Conservation (phyloP, 1,140 invertebrate species). For the Choristoneura fumiferana region DNA sequence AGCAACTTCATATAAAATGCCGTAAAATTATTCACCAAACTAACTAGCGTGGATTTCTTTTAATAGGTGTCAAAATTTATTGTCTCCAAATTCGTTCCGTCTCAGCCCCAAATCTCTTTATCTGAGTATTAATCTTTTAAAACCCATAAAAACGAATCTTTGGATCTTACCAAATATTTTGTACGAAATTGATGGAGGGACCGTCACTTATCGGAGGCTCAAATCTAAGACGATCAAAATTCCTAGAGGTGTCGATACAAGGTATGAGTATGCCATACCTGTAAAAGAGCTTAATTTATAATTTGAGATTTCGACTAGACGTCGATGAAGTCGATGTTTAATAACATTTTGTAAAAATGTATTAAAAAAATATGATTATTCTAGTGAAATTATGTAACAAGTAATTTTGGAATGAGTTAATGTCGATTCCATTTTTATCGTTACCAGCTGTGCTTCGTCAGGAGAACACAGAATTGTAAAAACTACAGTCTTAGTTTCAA, state of each 20-base stretch:
- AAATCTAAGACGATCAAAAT: conserved; percentile 71
- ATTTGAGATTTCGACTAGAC: conserved; percentile 30
- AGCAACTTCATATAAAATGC: conserved; percentile 17
- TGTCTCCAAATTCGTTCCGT: conserved; percentile 55
- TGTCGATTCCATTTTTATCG: background rate
- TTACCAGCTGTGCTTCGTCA: background rate
- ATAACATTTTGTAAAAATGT: background rate
- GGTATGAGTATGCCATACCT: conserved; percentile 51
- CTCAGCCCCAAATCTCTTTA: conserved; percentile 69
- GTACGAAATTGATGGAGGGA: conserved; percentile 72
- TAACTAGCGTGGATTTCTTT: conserved; percentile 20
- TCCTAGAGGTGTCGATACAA: conserved; percentile 76
- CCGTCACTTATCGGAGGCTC: conserved; percentile 56
- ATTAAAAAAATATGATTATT: background rate
- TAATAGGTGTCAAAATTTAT: conserved; percentile 68
- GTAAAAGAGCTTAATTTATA: conserved; percentile 47
- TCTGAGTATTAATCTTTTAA: conserved; percentile 72
- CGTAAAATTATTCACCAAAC: conserved; percentile 4
- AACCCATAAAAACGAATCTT: conserved; percentile 73
- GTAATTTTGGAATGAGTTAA: background rate
- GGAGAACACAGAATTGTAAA: background rate
- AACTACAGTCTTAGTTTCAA: conserved; percentile 30
- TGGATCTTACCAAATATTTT: conserved; percentile 73
- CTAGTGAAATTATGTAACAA: background rate
- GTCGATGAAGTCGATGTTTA: background rate